These are phyloP conservation scores for Dipodomys stephensi DNA, from an alignment of 2,113 vertebrate species.

Conservation along the genomic window DNA sequence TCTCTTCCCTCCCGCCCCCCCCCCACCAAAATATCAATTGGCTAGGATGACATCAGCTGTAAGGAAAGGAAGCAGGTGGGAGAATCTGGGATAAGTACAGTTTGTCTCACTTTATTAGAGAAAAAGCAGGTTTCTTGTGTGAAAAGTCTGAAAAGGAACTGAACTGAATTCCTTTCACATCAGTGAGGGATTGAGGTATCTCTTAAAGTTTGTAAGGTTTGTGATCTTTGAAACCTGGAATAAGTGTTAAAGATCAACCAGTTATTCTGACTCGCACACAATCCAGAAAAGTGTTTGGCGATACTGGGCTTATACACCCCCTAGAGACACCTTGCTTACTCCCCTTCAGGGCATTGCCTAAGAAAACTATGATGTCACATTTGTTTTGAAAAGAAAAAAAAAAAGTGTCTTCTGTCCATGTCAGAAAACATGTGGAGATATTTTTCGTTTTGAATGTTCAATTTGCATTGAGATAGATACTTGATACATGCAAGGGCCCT, in stretches of 20 bases:
- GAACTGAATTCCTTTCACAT: slow-evolving; percentile 40
- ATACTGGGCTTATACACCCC: background rate
- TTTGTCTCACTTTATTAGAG: background rate
- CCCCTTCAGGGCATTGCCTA: background rate
- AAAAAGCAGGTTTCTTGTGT: background rate
- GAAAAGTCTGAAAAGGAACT: background rate
- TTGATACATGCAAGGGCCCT: background rate
- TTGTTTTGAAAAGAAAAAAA: background rate
- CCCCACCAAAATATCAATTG: background rate
- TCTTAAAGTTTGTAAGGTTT: slow-evolving; percentile 6
- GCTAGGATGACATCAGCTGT: slow-evolving; percentile 12
- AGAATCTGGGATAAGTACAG: background rate
- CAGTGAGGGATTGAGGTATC: background rate
- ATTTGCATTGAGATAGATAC: background rate
- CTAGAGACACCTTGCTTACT: background rate
- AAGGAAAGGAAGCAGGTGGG: background rate
- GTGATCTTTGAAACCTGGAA: background rate
- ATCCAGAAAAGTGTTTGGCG: background rate
- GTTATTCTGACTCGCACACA: background rate
- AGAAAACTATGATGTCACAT: background rate
- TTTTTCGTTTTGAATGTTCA: background rate
- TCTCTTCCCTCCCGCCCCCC: background rate
- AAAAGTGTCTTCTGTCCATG: background rate
- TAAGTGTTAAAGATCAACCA: slow-evolving; percentile 5
- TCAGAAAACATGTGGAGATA: background rate